Evolutionary conservation across 2,797 vertebrate species (phyloP).

Genomic region (Gouania willdenowi): DNA sequence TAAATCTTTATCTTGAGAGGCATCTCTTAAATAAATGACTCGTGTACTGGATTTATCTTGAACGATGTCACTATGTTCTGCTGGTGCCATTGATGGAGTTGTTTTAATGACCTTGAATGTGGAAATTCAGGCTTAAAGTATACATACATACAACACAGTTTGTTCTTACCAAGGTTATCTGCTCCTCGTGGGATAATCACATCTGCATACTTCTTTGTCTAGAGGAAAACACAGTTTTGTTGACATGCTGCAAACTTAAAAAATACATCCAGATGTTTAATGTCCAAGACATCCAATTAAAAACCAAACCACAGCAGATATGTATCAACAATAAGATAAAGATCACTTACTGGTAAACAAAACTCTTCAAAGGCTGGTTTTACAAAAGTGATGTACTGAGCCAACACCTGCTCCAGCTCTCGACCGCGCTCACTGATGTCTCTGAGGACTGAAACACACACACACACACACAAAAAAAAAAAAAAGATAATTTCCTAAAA

Average conservation of each 20-base stretch:
- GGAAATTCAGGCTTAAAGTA: no score
- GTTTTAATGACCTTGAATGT: no score
- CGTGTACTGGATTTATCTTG: no score
- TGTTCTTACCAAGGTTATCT: constrained; percentile 88
- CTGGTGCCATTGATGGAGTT: no score
- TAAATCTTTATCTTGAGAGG: no score
- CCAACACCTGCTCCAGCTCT: constrained; percentile 91
- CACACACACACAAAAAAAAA: not conserved
- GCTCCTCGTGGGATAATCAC: constrained; percentile 97
- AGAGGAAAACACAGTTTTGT: not conserved
- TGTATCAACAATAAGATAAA: not conserved
- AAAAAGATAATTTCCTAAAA: no score
- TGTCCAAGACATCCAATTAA: no score
- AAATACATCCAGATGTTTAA: no score
- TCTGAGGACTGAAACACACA: constrained; percentile 79
- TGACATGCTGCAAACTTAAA: no score
- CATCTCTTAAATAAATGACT: no score
- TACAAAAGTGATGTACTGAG: constrained; percentile 96
- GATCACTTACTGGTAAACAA: constrained; percentile 90
- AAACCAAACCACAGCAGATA: no score
- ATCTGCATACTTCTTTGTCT: constrained; percentile 98
- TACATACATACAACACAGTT: not conserved
- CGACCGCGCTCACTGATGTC: constrained; percentile 91
- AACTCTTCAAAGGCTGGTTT: constrained; percentile 98
- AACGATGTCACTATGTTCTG: no score